A percentile compares a stretch with the other conserved stretches of the same genome.
Conservation (phyloP, 2,888 invertebrate genomes). For the Phytoseiulus persimilis region DNA sequence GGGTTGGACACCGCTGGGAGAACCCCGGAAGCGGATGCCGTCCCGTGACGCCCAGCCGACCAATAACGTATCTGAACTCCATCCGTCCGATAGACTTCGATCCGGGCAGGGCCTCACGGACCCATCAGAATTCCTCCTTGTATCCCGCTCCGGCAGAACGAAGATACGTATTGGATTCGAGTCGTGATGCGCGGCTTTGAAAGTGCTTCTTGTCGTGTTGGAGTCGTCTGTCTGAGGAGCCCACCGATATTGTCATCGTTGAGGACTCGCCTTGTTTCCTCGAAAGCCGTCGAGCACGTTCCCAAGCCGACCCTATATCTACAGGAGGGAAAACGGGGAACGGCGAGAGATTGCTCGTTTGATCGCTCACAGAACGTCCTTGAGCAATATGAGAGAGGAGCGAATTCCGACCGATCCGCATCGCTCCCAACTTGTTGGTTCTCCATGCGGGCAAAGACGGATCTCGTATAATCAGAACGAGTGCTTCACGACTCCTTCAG, state of each 20-base stretch:
- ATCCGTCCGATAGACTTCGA: not conserved
- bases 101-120: not conserved
- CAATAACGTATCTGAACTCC: not conserved
- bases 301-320: not conserved
- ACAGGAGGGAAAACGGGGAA: not conserved
- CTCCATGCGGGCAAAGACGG: not conserved
- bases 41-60: not conserved
- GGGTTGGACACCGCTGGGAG: not conserved
- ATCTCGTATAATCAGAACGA: not conserved
- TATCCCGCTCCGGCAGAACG: no score
- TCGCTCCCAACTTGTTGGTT: not conserved
- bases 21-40: not conserved
- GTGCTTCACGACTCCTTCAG: not conserved
- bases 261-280: no score
- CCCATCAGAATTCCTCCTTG: not conserved
- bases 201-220: no score
- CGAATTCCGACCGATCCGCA: not conserved
- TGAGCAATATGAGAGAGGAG: not conserved
- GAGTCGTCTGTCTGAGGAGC: no score
- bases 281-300: no score
- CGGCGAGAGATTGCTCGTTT: not conserved
- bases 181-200: no score
- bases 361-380: not conserved
- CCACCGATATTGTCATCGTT: no score
- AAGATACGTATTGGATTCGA: no score